phyloP scores from a whole-genome alignment of 2,797 vertebrate species.

The Cyclopterus lumpus region DNA sequence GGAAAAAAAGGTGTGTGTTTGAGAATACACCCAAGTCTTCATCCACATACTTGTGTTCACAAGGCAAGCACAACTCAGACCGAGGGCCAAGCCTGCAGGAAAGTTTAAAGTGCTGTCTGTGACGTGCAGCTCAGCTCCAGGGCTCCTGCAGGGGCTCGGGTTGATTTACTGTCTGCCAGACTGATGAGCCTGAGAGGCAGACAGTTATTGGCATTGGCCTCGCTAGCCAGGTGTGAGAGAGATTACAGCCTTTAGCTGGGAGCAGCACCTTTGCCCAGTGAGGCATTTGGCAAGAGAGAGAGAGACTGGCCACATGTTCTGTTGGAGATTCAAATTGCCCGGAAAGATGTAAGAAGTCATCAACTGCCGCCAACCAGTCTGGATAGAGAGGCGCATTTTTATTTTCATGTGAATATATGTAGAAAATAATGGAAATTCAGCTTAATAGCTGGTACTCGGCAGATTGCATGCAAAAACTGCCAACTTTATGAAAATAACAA shows the following conservation, averaged over 20 bases:
- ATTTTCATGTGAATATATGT: not conserved
- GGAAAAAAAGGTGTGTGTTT: not conserved
- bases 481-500: conserved; percentile 12
- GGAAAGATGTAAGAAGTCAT: conserved; percentile 36
- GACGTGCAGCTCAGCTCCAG: conserved; percentile 51
- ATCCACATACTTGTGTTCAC: conserved; percentile 26
- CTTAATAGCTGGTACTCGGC: not conserved
- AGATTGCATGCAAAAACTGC: conserved; percentile 12
- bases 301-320: conserved; percentile 39
- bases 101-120: conserved; percentile 47
- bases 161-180: conserved; percentile 66
- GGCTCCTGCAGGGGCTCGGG: conserved; percentile 52
- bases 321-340: conserved; percentile 12
- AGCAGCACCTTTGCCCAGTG: conserved; percentile 65
- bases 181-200: conserved; percentile 65
- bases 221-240: conserved; percentile 56
- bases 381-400: conserved; percentile 9
- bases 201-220: conserved; percentile 54
- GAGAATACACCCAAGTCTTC: conserved; percentile 20
- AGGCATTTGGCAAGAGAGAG: conserved; percentile 48
- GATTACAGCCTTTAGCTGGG: conserved; percentile 68
- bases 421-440: not conserved
- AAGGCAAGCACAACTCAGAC: conserved; percentile 37
- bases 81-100: conserved; percentile 45
- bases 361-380: conserved; percentile 18